These are phyloP conservation scores for Oriolus oriolus DNA, from an alignment of 2,113 vertebrate species.

Conservation along the genomic window DNA sequence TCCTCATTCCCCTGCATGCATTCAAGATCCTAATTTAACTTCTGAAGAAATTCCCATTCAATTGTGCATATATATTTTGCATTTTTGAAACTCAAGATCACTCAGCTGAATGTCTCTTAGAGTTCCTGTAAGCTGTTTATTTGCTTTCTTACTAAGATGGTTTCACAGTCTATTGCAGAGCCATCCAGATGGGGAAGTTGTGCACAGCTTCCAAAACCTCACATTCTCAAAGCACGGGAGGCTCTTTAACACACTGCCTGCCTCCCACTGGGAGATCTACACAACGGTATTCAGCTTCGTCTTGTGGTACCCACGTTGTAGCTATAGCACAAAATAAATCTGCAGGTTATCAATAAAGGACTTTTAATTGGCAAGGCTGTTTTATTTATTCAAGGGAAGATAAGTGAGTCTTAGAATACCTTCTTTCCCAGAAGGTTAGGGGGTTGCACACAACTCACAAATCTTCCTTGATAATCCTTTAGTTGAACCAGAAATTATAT, in stretches of 20 bases:
- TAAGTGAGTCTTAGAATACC: slow-evolving; percentile 25
- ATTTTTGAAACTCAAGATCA: background rate
- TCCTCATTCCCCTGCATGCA: background rate
- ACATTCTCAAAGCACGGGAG: background rate
- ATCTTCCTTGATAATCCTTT: slow-evolving; percentile 61
- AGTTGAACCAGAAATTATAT: slow-evolving; percentile 55
- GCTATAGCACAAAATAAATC: slow-evolving; percentile 31
- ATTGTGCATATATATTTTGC: background rate
- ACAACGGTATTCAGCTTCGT: background rate
- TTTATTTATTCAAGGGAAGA: slow-evolving; percentile 49
- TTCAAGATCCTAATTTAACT: background rate
- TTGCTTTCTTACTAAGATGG: background rate
- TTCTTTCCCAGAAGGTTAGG: slow-evolving; percentile 49
- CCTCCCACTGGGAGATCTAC: background rate
- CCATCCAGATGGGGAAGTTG: background rate
- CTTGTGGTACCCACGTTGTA: background rate
- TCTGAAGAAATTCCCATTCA: background rate
- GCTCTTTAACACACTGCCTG: background rate
- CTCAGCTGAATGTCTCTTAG: background rate
- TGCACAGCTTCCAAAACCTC: background rate
- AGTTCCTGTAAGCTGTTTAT: background rate
- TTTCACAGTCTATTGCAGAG: background rate
- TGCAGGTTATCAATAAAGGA: slow-evolving; percentile 31
- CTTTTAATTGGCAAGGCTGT: slow-evolving; percentile 37
- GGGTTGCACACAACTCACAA: slow-evolving; percentile 42